A percentile compares a stretch with the other conserved stretches of the same genome.
Evolutionary conservation across 2,113 vertebrate genomes (phyloP).

Genomic region (Trogon melanurus): DNA sequence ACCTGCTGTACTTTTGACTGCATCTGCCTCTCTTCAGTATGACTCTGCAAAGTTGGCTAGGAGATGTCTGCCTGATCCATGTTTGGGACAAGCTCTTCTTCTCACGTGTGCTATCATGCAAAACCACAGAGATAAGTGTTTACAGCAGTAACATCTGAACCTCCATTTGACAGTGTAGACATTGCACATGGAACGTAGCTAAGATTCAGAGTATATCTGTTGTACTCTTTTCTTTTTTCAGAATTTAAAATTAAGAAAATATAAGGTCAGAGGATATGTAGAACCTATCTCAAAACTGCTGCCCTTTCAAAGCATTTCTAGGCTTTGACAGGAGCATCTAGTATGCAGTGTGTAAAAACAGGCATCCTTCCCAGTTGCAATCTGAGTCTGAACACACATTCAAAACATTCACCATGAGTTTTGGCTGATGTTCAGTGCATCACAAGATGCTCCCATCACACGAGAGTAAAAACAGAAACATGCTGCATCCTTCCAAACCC

Average conservation of each 20-base stretch:
- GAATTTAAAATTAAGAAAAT: not conserved
- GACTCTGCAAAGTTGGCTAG: not conserved
- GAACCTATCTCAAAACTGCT: not conserved
- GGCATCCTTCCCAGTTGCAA: not conserved
- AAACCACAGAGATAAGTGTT: not conserved
- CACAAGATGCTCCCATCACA: not conserved
- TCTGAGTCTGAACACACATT: not conserved
- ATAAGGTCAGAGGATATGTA: not conserved
- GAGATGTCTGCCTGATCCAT: not conserved
- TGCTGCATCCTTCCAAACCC: not conserved
- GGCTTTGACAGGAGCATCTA: not conserved
- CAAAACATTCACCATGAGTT: not conserved
- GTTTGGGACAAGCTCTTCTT: not conserved
- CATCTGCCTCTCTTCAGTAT: not conserved
- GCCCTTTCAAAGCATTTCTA: not conserved
- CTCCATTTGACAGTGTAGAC: not conserved
- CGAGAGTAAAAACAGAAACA: not conserved
- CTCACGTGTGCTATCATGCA: not conserved
- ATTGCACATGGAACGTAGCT: not conserved
- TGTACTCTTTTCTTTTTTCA: not conserved
- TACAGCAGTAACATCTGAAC: not conserved
- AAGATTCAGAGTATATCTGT: not conserved
- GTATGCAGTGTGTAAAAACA: not conserved
- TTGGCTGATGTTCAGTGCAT: not conserved
- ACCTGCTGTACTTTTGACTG: not conserved